Conservation (phyloP, 2,888 invertebrate genomes). For the Omphaloscelis lunosa region DNA sequence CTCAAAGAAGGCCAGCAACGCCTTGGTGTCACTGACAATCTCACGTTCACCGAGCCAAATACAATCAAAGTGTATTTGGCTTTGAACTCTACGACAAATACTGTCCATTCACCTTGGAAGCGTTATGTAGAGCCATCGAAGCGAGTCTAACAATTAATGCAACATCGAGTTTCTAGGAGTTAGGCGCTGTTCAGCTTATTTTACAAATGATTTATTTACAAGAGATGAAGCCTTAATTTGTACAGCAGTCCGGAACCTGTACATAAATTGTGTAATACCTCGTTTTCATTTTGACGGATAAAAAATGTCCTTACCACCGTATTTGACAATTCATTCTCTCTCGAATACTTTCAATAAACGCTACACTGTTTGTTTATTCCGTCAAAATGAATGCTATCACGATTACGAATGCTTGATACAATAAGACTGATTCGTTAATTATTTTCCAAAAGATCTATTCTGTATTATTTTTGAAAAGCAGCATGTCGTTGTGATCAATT, state of each 20-base stretch:
- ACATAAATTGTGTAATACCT: background rate
- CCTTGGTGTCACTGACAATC: too few species aligned
- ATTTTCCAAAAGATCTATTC: background rate
- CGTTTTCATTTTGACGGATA: background rate
- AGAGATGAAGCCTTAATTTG: background rate
- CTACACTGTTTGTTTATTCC: background rate
- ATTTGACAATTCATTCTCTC: background rate
- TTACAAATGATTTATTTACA: background rate
- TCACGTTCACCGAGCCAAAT: too few species aligned
- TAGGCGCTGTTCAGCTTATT: conserved; percentile 46
- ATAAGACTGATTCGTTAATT: background rate
- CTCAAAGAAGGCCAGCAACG: too few species aligned
- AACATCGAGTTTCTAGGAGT: conserved; percentile 38
- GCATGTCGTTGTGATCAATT: background rate
- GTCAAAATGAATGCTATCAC: background rate
- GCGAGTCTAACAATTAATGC: conserved; percentile 60
- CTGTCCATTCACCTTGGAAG: conserved; percentile 83
- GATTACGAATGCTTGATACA: background rate
- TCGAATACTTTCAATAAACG: background rate
- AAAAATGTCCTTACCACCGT: background rate
- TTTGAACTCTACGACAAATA: conserved; percentile 60
- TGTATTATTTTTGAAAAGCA: background rate
- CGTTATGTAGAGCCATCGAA: conserved; percentile 76
- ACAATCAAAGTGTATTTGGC: too few species aligned
- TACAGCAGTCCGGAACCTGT: background rate